Evolutionary conservation across 2,888 invertebrate genomes (phyloP).

Genomic region (Drosophila atroscutellata): DNA sequence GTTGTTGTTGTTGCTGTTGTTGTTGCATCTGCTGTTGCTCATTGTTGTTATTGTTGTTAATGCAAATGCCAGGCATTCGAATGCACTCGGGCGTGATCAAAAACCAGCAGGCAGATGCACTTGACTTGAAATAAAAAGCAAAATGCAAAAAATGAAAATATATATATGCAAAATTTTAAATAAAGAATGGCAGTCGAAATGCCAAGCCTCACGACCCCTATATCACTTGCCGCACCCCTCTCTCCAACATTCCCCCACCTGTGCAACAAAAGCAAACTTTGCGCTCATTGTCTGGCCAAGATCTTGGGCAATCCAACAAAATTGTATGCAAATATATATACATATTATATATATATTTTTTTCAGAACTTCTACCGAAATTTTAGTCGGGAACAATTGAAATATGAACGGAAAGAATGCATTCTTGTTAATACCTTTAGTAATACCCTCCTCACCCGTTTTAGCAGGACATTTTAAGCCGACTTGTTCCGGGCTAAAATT

Average conservation of each 20-base stretch:
- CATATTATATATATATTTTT: not conserved
- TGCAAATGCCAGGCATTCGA: constrained; percentile 68
- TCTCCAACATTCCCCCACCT: not conserved
- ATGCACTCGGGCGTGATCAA: constrained; percentile 69
- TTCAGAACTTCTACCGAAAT: no score
- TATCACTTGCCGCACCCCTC: not conserved
- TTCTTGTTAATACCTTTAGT: not conserved
- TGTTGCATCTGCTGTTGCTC: constrained; percentile 2
- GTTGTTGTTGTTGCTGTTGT: constrained; percentile 7
- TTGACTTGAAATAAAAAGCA: constrained; percentile 66
- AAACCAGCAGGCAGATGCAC: constrained; percentile 54
- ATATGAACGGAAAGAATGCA: not conserved
- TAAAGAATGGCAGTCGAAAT: constrained; percentile 30
- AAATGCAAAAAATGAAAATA: constrained; percentile 33
- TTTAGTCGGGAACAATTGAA: no score
- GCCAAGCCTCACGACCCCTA: not conserved
- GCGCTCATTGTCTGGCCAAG: constrained; percentile 34
- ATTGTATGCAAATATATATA: not conserved
- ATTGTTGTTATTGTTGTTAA: constrained; percentile 54
- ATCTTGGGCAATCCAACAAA: constrained; percentile 20
- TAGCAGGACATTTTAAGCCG: not conserved
- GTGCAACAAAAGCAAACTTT: constrained; percentile 23
- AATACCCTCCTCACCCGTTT: not conserved
- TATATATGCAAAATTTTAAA: constrained; percentile 13
- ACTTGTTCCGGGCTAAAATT: not conserved